Evolutionary conservation across 1,140 invertebrate genomes (phyloP).

Genomic region (Heliothis virescens): DNA sequence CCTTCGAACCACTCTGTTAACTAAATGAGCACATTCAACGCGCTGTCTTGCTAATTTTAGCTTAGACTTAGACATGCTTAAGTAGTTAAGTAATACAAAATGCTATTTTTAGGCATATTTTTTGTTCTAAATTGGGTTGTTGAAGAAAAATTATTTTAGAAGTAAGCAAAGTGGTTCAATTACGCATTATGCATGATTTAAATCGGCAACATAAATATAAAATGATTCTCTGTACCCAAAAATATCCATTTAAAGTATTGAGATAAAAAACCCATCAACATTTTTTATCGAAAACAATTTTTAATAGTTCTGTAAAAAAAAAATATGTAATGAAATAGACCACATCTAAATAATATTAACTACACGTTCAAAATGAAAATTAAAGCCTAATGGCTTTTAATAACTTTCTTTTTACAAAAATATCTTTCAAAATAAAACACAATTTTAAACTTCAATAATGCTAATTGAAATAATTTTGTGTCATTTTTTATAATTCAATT

Average conservation of each 20-base stretch:
- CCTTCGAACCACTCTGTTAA: conserved; percentile 11
- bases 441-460: conserved; percentile 1
- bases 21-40: neutral
- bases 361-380: conserved; percentile 4
- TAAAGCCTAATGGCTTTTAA: neutral
- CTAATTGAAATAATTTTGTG: conserved; percentile 12
- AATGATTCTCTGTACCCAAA: too few species aligned
- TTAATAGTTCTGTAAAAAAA: too few species aligned
- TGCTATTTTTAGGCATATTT: too few species aligned
- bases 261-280: too few species aligned
- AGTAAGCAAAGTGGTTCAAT: too few species aligned
- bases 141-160: too few species aligned
- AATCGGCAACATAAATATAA: too few species aligned
- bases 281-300: too few species aligned
- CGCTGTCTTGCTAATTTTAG: conserved; percentile 20
- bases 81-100: neutral
- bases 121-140: too few species aligned
- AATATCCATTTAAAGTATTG: too few species aligned
- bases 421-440: conserved; percentile 9
- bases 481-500: neutral
- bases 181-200: too few species aligned
- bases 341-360: neutral
- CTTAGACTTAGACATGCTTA: neutral
- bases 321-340: too few species aligned
- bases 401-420: neutral